Conservation (phyloP, 2,888 invertebrate species). For the Acleris literana region DNA sequence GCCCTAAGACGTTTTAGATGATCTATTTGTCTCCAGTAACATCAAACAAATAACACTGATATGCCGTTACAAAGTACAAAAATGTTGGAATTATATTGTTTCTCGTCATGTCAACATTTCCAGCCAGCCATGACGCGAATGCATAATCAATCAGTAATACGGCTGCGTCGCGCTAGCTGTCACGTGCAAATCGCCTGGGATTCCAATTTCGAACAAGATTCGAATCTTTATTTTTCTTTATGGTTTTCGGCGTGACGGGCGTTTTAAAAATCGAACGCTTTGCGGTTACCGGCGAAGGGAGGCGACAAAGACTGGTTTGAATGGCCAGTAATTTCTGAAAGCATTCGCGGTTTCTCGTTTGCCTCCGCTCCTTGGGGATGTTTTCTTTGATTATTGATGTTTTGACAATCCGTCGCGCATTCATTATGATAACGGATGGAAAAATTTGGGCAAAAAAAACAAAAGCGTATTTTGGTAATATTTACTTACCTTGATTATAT, state of each 20-base stretch:
- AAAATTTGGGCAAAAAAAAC: slow-evolving; percentile 25
- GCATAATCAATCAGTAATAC: slow-evolving; percentile 82
- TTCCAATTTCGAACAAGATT: slow-evolving; percentile 72
- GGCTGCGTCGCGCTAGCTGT: slow-evolving; percentile 62
- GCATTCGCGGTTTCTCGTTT: slow-evolving; percentile 74
- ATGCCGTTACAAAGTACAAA: slow-evolving; percentile 38
- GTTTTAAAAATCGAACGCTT: slow-evolving; percentile 64
- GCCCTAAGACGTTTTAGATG: not conserved
- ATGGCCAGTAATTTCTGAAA: slow-evolving; percentile 79
- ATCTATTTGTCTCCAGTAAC: not conserved
- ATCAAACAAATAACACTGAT: not conserved
- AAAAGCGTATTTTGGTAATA: slow-evolving; percentile 1
- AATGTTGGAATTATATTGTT: slow-evolving; percentile 57
- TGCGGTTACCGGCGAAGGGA: slow-evolving; percentile 63
- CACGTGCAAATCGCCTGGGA: slow-evolving; percentile 73
- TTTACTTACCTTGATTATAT: too few relatives aligned
- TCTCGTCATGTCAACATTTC: slow-evolving; percentile 50
- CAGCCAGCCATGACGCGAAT: slow-evolving; percentile 73
- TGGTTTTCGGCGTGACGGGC: slow-evolving; percentile 47
- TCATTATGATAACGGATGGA: slow-evolving; percentile 60
- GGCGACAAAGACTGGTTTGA: slow-evolving; percentile 75
- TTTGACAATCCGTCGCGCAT: slow-evolving; percentile 68
- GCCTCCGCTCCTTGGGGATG: slow-evolving; percentile 60
- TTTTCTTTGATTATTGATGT: slow-evolving; percentile 73
- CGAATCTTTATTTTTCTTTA: slow-evolving; percentile 66